A percentile compares a stretch with the other conserved stretches of the same genome.
phyloP scores from a whole-genome alignment of 1,140 invertebrate species.

The Contarinia nasturtii region DNA sequence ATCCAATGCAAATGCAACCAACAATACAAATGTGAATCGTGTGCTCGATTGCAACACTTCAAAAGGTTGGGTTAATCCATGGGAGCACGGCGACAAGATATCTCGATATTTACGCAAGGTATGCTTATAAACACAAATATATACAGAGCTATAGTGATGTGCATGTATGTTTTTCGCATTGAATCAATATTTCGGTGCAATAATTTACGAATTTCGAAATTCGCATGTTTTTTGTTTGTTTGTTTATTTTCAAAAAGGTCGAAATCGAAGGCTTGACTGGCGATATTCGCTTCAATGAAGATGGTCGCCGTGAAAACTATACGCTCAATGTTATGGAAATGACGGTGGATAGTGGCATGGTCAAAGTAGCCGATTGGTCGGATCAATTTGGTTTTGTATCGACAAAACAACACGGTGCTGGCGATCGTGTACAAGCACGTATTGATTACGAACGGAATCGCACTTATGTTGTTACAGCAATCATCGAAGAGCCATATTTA shows the following conservation, averaged over 20 bases:
- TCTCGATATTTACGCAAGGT: constrained; percentile 71
- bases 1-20: constrained; percentile 2
- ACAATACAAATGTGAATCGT: constrained; percentile 40
- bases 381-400: constrained; percentile 58
- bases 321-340: constrained; percentile 85
- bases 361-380: constrained; percentile 86
- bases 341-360: constrained; percentile 68
- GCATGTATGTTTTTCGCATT: too few relatives aligned
- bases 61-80: constrained; percentile 56
- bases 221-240: not conserved
- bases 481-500: constrained; percentile 71
- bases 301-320: constrained; percentile 73
- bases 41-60: constrained; percentile 61
- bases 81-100: constrained; percentile 77
- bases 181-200: too few relatives aligned
- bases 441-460: constrained; percentile 62
- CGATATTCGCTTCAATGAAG: constrained; percentile 69
- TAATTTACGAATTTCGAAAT: not conserved
- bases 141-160: too few relatives aligned
- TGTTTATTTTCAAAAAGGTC: constrained; percentile 38
- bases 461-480: constrained; percentile 76
- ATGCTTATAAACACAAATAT: constrained; percentile 12
- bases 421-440: constrained; percentile 46
- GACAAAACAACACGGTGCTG: constrained; percentile 52
- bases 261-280: constrained; percentile 82